Percentiles rank a stretch among this genome's conserved stretches.
phyloP scores from a whole-genome alignment of 2,888 invertebrate genomes.

The Acleris emargana region DNA sequence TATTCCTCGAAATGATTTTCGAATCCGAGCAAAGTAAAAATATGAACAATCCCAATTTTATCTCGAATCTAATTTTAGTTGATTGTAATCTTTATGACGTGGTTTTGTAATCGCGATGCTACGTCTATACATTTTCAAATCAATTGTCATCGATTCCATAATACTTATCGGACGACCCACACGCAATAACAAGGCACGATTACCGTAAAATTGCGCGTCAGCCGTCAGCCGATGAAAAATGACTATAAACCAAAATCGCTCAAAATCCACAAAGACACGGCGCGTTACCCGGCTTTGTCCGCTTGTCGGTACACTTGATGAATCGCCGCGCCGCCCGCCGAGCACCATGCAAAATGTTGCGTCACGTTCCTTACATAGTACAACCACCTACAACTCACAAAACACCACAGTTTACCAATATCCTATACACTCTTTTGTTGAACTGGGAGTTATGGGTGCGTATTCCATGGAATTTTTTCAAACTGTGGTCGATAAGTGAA shows the following conservation, averaged over 20 bases:
- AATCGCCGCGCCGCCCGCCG: slow-evolving; percentile 64
- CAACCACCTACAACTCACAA: slow-evolving; percentile 40
- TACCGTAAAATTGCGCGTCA: slow-evolving; percentile 66
- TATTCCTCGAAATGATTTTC: too few relatives aligned
- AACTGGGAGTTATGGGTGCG: slow-evolving; percentile 38
- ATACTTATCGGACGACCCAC: slow-evolving; percentile 31
- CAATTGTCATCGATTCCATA: slow-evolving; percentile 5
- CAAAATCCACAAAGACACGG: slow-evolving; percentile 81
- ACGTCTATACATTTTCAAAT: neutral
- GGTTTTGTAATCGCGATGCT: too few relatives aligned
- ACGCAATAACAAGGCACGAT: slow-evolving; percentile 54
- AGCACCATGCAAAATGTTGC: slow-evolving; percentile 78
- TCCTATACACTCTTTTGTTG: slow-evolving; percentile 17
- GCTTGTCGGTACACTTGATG: slow-evolving; percentile 72
- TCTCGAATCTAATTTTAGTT: too few relatives aligned
- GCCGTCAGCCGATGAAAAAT: slow-evolving; percentile 67
- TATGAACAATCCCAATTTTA: too few relatives aligned
- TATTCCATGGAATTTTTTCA: slow-evolving; percentile 27
- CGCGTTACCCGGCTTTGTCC: slow-evolving; percentile 81
- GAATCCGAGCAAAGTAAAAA: too few relatives aligned
- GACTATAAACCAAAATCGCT: slow-evolving; percentile 77
- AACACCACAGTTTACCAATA: slow-evolving; percentile 49
- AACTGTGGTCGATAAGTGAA: slow-evolving; percentile 49
- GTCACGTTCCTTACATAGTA: slow-evolving; percentile 64
- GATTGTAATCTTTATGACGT: too few relatives aligned